These are phyloP conservation scores for Colossoma macropomum DNA, from an alignment of 2,113 vertebrate genomes.

Conservation along the genomic window DNA sequence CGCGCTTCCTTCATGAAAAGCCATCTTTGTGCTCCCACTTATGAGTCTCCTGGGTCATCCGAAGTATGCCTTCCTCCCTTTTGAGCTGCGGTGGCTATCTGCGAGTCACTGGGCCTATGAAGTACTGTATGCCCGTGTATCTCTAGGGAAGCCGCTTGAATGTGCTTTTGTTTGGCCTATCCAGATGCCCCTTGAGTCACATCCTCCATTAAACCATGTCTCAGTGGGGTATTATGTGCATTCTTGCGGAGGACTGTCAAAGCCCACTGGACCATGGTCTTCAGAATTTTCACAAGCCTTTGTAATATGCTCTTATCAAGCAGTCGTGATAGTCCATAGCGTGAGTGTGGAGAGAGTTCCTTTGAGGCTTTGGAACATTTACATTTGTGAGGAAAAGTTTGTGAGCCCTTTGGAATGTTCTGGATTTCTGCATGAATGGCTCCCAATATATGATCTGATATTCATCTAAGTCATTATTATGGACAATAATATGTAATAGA, in stretches of 20 bases:
- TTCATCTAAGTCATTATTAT: neutral
- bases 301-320: constrained; percentile 42
- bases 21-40: constrained; percentile 25
- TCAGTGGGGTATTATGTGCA: constrained; percentile 47
- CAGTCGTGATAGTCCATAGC: constrained; percentile 33
- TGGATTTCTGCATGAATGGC: neutral
- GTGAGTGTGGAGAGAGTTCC: constrained; percentile 32
- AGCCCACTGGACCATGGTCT: constrained; percentile 24
- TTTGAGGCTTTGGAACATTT: constrained; percentile 32
- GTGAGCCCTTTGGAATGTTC: neutral
- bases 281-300: constrained; percentile 34
- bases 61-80: constrained; percentile 19
- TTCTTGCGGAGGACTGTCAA: constrained; percentile 44
- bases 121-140: constrained; percentile 28
- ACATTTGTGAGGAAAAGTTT: constrained; percentile 8
- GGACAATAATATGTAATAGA: neutral
- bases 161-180: constrained; percentile 56
- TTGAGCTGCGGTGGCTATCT: constrained; percentile 23
- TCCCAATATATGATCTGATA: neutral
- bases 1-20: constrained; percentile 39
- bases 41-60: constrained; percentile 34
- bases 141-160: constrained; percentile 35
- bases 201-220: constrained; percentile 49
- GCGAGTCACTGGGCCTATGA: constrained; percentile 22
- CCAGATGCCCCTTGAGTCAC: constrained; percentile 50